Conservation (phyloP, 2,797 vertebrate species). For the Antrozous pallidus region DNA sequence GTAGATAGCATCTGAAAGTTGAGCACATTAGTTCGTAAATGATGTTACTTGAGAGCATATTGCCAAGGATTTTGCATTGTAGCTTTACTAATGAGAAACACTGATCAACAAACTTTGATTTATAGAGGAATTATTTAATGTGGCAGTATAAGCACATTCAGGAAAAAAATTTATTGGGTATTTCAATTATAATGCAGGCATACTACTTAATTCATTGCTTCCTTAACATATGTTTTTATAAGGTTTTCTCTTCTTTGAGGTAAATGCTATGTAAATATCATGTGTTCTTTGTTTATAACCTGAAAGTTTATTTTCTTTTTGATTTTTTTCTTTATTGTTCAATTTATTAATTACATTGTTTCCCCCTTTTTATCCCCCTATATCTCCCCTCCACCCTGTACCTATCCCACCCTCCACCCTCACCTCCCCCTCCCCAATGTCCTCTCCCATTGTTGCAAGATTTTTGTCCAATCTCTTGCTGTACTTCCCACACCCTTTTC, state of each 20-base stretch:
- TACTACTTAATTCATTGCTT: constrained; percentile 2
- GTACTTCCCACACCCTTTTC: too few relatives aligned
- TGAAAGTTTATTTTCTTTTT: constrained; percentile 22
- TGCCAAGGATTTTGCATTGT: neutral
- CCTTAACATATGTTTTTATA: constrained; percentile 21
- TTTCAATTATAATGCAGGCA: neutral
- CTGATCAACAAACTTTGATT: neutral
- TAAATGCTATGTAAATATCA: constrained; percentile 38
- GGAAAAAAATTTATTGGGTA: neutral
- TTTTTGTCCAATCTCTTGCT: too few relatives aligned
- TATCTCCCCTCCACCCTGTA: too few relatives aligned
- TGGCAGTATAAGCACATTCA: neutral
- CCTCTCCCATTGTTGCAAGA: too few relatives aligned
- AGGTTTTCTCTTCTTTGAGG: constrained; percentile 37
- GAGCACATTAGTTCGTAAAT: constrained; percentile 10
- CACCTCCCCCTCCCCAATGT: too few relatives aligned
- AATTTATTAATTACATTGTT: too few relatives aligned
- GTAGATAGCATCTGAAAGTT: neutral
- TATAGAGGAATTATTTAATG: constrained; percentile 11
- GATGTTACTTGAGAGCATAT: neutral
- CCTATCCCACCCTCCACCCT: too few relatives aligned
- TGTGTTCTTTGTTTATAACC: neutral
- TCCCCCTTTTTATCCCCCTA: too few relatives aligned
- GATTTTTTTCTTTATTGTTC: too few relatives aligned
- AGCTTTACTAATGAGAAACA: neutral